phyloP scores from a whole-genome alignment of 2,113 vertebrate genomes.

The Meles meles region DNA sequence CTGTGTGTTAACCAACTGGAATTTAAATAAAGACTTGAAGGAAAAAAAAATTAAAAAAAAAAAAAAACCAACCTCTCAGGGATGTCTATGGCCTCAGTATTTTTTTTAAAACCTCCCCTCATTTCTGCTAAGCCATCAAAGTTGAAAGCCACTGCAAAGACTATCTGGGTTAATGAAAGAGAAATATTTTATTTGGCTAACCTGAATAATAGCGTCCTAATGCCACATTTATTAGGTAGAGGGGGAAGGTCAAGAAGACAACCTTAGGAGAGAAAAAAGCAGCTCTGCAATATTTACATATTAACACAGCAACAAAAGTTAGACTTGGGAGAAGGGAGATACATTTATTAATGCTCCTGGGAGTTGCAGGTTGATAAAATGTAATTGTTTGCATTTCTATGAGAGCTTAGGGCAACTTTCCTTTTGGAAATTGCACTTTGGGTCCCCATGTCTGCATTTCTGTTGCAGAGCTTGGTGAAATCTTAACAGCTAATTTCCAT shows the following conservation, averaged over 20 bases:
- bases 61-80: not conserved
- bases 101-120: not conserved
- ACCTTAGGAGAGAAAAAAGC: not conserved
- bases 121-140: not conserved
- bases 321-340: not conserved
- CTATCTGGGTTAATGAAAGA: not conserved
- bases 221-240: not conserved
- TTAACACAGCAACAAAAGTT: not conserved
- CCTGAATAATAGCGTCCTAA: not conserved
- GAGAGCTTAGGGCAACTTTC: constrained; percentile 39
- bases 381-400: constrained; percentile 44
- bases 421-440: constrained; percentile 36
- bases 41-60: not conserved
- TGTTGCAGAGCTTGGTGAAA: constrained; percentile 58
- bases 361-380: constrained; percentile 38
- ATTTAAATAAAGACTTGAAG: not conserved
- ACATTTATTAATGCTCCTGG: constrained; percentile 14
- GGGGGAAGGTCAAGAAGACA: not conserved
- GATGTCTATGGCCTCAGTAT: not conserved
- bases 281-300: not conserved
- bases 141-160: not conserved
- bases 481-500: constrained; percentile 47
- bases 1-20: not conserved
- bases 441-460: constrained; percentile 32
- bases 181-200: not conserved